phyloP scores from a whole-genome alignment of 2,797 vertebrate species.

The Staurois parvus region DNA sequence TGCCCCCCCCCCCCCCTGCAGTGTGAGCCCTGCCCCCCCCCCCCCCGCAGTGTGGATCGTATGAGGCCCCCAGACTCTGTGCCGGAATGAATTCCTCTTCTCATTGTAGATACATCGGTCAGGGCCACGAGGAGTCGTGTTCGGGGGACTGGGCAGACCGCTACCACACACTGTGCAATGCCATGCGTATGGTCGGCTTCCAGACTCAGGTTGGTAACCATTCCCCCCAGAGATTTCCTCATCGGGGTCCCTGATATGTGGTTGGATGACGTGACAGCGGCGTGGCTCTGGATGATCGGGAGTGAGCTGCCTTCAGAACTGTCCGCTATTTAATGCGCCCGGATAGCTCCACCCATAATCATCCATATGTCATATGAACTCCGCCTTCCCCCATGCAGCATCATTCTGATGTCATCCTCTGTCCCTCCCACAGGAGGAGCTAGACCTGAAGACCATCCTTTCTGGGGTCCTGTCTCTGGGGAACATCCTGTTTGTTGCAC shows the following conservation, averaged over 20 bases:
- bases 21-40: no score
- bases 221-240: not conserved
- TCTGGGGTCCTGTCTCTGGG: slow-evolving; percentile 80
- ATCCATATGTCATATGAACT: no score
- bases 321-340: no score
- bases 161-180: slow-evolving; percentile 77
- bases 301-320: no score
- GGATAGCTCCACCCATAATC: no score
- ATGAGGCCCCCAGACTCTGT: no score
- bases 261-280: no score
- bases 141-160: slow-evolving; percentile 71
- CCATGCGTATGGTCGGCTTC: slow-evolving; percentile 83
- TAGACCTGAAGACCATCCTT: slow-evolving; percentile 79
- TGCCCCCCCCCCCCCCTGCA: no score
- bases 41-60: no score
- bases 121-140: slow-evolving; percentile 68
- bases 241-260: not conserved
- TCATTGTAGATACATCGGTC: slow-evolving; percentile 74
- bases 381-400: no score
- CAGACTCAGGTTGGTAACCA: slow-evolving; percentile 75
- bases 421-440: slow-evolving; percentile 74
- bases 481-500: slow-evolving; percentile 75
- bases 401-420: slow-evolving; percentile 15
- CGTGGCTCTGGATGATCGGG: no score
- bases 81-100: not conserved